Base-by-base conservation (phyloP, 1,140 invertebrate genomes). In the Brachionus angularis region DNA sequence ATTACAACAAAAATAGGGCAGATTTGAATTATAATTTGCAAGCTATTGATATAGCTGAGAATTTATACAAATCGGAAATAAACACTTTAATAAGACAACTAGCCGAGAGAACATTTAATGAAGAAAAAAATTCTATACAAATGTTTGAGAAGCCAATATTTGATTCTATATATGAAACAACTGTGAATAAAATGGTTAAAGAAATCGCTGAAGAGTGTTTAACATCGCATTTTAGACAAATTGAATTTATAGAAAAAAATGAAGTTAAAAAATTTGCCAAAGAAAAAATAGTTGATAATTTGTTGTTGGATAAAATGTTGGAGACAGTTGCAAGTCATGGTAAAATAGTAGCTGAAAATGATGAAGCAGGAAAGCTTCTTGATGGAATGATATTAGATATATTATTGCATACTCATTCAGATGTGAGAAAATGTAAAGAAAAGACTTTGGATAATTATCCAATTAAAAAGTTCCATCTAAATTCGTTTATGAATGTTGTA, bases 401-500 rank as follows among this genome's bases (percentile, higher is more conserved):
- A 23, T 23, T 58, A 1, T 42, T 46, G 31, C 21, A 18, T 12
- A 50, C 62, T 4, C 42, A 47, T 16, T 18, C 23, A 3, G 62
- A 47, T 21, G 62, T 67, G 2, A 27, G 62, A n/a, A 67, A 67
- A 25, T 23, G 46, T 12, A 67, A 50, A 36, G 62, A 67, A 18
- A 67, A 67, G 47, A 67, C 62, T 31, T 21, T 46, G 8, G 47
- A 67, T 23, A 67, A 67, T 44, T 67, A 67, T 67, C 62, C 62
- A 12, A 23, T 67, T 3, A 67, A 67, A 36, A 67, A 67, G 29
- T 67, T 67, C 47, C 62, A 67, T 67, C 31, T 67, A 18, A 67
- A 67, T 34, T 67, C 62, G 7, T 67, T 67, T 34, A 67, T 47
- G 42, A 67, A 67, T 50, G 62, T 67, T 16, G 62, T 67, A 67